Evolutionary conservation across 2,113 vertebrate species (phyloP).

Genomic region (Neodon shergylaensis): DNA sequence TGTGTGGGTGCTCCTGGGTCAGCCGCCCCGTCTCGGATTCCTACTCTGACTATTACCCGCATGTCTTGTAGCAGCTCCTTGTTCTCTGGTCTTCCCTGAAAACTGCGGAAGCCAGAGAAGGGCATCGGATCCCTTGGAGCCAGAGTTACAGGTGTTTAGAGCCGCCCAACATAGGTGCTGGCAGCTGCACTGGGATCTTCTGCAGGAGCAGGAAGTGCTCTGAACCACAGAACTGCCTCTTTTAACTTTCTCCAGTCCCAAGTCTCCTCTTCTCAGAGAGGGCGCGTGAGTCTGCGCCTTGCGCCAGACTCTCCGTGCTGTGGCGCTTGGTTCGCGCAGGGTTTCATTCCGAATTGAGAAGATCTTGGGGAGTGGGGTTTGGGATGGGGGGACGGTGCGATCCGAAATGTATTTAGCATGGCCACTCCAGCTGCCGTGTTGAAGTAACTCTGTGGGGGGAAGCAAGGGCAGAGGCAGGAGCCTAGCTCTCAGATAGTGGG

Average conservation of each 20-base stretch:
- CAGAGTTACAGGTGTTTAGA: background rate
- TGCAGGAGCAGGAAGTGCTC: background rate
- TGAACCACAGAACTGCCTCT: background rate
- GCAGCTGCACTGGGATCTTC: background rate
- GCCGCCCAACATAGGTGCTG: background rate
- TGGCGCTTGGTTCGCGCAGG: background rate
- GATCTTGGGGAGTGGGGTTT: background rate
- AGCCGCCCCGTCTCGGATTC: background rate
- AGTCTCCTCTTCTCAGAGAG: background rate
- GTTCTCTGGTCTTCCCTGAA: background rate
- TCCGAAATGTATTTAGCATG: background rate
- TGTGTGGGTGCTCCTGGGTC: background rate
- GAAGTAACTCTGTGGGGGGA: background rate
- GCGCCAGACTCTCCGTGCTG: background rate
- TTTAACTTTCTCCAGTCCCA: background rate
- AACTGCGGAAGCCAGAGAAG: background rate
- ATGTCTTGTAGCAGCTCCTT: background rate
- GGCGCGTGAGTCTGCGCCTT: fast-evolving
- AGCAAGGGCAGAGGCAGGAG: background rate
- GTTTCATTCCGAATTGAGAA: conserved; percentile 42
- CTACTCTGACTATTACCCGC: background rate
- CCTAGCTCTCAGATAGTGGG: background rate
- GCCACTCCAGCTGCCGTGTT: background rate
- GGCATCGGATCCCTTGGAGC: background rate
- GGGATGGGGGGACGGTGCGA: background rate